Base-by-base conservation (phyloP, 2,888 invertebrate species). In the Scaptomyza parva region DNA sequence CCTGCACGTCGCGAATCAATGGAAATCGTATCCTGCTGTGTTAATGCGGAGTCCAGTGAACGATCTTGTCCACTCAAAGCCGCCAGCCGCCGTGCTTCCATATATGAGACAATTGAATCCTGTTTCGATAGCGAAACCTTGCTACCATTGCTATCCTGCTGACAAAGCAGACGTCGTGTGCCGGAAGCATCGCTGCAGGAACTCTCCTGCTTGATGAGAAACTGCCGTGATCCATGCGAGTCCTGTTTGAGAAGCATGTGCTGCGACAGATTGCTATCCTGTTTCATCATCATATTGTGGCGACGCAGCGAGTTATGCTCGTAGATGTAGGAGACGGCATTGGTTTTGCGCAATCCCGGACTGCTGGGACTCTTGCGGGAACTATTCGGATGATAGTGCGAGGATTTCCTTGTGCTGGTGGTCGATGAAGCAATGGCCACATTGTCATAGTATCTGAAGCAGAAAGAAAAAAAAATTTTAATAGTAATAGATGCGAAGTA, bases 361-460 rank as follows among this genome's bases (percentile, higher is more conserved):
- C 91, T 94, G 93, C 90, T 93, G 92, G 92, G 92, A 93, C 91
- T 90, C 70, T 91, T 91, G 30, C 90, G 89, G 1, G 91, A 90
- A 66, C 89, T 87, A 89, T 95, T 95, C 79, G 96, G 96, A 83
- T 96, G 96, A 91, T 96, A 96, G 89, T 96, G 96, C 78, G 96
- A 96, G 14, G 96, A 96, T 89, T 96, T 96, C 77, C 96, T 93
- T 89, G 96, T 96, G 80, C 96, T 96, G 0, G 96, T 96, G 48
- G 96, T 96, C 3, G 96, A 96, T 0, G 96, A 96, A 92, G 96
- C 96, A 91, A 96, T 93, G 14, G 96, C 96, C 20, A 97, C 96
- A 11, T 96, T 96, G 90, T 97, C 97, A 91, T 97, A 97, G 91
- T 97, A 96, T 64, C 92, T 92, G 63, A 9, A 11, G 22, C 2